phyloP scores from a whole-genome alignment of 2,797 vertebrate genomes.

The Hydrolagus colliei region DNA sequence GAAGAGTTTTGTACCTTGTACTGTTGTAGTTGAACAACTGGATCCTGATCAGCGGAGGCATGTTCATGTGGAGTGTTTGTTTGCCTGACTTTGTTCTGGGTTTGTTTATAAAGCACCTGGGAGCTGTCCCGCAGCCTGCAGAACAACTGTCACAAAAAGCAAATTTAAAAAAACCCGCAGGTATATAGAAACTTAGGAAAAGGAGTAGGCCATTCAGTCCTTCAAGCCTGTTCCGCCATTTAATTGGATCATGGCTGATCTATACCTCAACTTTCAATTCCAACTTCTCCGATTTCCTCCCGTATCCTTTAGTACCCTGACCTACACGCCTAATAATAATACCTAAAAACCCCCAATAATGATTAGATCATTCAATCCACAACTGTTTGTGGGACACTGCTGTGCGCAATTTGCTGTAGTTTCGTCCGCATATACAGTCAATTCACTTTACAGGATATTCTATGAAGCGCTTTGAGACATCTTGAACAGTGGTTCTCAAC shows the following conservation, averaged over 20 bases:
- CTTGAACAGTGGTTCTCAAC: too few relatives aligned
- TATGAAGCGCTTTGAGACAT: too few relatives aligned
- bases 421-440: too few relatives aligned
- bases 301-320: background rate
- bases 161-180: background rate
- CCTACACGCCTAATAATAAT: too few relatives aligned
- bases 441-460: too few relatives aligned
- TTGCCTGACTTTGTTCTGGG: slow-evolving; percentile 48
- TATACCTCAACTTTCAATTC: rapidly evolving
- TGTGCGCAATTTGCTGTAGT: too few relatives aligned
- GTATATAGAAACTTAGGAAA: background rate
- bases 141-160: slow-evolving; percentile 63
- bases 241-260: too few relatives aligned
- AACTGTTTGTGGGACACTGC: too few relatives aligned
- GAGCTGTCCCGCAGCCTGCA: slow-evolving; percentile 79
- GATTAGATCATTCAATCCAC: too few relatives aligned
- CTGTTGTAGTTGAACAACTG: slow-evolving; percentile 48
- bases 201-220: too few relatives aligned
- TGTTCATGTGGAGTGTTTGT: slow-evolving; percentile 35
- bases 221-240: too few relatives aligned
- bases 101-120: slow-evolving; percentile 70
- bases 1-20: slow-evolving; percentile 50
- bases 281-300: background rate
- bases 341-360: too few relatives aligned
- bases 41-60: slow-evolving; percentile 35